phyloP scores from a whole-genome alignment of 2,113 vertebrate genomes.

The Campylomormyrus tamandua region DNA sequence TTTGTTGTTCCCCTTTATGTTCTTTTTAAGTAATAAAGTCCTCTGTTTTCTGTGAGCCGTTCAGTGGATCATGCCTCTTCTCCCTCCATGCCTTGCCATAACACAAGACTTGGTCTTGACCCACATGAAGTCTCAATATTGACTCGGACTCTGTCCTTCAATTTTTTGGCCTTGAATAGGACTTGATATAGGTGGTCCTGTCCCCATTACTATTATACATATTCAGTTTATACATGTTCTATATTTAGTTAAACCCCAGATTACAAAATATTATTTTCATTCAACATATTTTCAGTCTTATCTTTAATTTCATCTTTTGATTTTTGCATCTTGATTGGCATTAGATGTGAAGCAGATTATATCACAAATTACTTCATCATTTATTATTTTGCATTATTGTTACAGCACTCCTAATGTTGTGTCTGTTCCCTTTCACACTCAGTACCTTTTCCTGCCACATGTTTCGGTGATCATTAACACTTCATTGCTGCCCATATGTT shows the following conservation, averaged over 20 bases:
- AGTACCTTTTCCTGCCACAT: neutral
- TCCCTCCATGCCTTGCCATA: too few relatives aligned
- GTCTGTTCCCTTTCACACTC: neutral
- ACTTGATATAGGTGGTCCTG: too few relatives aligned
- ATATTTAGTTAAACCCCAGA: neutral
- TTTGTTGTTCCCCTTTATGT: too few relatives aligned
- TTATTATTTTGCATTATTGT: neutral
- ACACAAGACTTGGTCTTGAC: too few relatives aligned
- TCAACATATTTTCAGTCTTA: too few relatives aligned
- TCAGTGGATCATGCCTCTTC: too few relatives aligned
- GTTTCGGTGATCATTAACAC: neutral
- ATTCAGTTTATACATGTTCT: neutral
- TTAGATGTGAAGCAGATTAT: neutral
- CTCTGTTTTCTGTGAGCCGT: too few relatives aligned
- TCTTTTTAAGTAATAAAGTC: too few relatives aligned
- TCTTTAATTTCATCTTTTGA: neutral
- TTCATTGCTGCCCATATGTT: neutral
- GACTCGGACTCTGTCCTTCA: too few relatives aligned
- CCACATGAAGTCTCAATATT: too few relatives aligned
- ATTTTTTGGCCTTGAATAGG: too few relatives aligned
- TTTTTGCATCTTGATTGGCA: neutral
- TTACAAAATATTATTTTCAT: neutral
- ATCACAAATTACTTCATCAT: neutral
- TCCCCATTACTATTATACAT: too few relatives aligned
- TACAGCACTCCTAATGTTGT: neutral